Percentiles rank a stretch among this genome's conserved stretches.
phyloP scores from a whole-genome alignment of 2,797 vertebrate genomes.

The Pelochelys cantorii region DNA sequence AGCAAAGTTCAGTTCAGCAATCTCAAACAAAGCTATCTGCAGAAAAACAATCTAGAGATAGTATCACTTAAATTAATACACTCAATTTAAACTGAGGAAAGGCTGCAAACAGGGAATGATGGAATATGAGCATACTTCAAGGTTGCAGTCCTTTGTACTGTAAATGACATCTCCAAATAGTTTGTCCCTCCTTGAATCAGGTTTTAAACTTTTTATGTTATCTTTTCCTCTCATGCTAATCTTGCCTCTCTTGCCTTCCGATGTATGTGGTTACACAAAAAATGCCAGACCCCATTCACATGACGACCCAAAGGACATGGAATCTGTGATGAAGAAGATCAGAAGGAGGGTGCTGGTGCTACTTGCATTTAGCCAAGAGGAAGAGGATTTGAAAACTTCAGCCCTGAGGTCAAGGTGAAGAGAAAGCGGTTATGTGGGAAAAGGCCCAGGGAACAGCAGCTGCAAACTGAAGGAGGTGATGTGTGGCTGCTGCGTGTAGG shows the following conservation, averaged over 20 bases:
- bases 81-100: constrained; percentile 7
- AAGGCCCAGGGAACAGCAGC: background rate
- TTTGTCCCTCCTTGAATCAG: background rate
- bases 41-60: constrained; percentile 11
- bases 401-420: background rate
- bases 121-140: background rate
- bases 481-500: background rate
- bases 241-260: background rate
- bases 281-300: background rate
- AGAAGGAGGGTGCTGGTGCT: background rate
- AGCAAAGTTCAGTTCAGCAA: background rate
- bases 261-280: background rate
- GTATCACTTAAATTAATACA: constrained; percentile 43
- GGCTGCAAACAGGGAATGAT: background rate
- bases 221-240: constrained; percentile 10
- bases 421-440: background rate
- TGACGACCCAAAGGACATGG: background rate
- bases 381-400: background rate
- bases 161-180: background rate
- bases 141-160: background rate
- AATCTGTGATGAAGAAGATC: background rate
- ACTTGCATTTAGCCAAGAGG: background rate
- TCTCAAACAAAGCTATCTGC: constrained; percentile 19
- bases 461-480: background rate
- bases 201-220: background rate